Percentiles rank a stretch among this genome's conserved stretches.
Conservation (phyloP, 2,888 invertebrate genomes). For the Ischnura elegans region DNA sequence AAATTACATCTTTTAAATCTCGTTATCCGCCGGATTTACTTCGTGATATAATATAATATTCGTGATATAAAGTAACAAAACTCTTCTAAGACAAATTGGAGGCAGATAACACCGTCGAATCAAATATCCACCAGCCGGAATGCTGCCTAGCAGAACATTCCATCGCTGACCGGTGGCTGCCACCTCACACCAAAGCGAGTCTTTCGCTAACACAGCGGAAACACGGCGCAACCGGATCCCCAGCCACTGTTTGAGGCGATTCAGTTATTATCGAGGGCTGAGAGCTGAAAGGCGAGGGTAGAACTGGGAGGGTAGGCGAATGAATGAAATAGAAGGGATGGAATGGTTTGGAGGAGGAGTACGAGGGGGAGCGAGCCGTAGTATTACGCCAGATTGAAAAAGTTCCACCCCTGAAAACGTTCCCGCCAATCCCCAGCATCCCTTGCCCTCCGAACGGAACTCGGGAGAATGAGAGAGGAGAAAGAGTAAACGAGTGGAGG, state of each 20-base stretch:
- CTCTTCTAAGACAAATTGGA: too few species aligned
- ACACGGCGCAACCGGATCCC: slow-evolving; percentile 7
- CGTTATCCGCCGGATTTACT: too few species aligned
- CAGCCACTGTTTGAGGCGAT: neutral
- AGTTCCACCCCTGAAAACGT: slow-evolving; percentile 13
- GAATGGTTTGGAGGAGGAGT: neutral
- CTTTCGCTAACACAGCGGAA: slow-evolving; percentile 55
- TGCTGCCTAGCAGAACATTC: too few species aligned
- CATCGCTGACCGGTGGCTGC: too few species aligned
- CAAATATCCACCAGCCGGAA: too few species aligned
- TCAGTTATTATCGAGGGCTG: slow-evolving; percentile 24
- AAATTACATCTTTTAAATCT: too few species aligned
- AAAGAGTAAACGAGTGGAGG: neutral
- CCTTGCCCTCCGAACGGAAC: neutral
- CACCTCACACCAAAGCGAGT: too few species aligned
- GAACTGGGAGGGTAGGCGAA: neutral
- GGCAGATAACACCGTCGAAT: too few species aligned
- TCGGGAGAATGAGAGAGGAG: neutral
- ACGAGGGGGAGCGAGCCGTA: neutral
- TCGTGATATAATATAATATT: too few species aligned
- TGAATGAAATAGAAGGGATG: neutral
- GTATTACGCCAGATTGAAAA: slow-evolving; percentile 29
- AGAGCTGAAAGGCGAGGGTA: neutral
- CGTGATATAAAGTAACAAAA: too few species aligned
- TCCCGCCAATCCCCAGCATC: neutral